Percentiles rank a stretch among this genome's conserved stretches.
Conservation (phyloP, 2,113 vertebrate species). For the Blennius ocellaris region DNA sequence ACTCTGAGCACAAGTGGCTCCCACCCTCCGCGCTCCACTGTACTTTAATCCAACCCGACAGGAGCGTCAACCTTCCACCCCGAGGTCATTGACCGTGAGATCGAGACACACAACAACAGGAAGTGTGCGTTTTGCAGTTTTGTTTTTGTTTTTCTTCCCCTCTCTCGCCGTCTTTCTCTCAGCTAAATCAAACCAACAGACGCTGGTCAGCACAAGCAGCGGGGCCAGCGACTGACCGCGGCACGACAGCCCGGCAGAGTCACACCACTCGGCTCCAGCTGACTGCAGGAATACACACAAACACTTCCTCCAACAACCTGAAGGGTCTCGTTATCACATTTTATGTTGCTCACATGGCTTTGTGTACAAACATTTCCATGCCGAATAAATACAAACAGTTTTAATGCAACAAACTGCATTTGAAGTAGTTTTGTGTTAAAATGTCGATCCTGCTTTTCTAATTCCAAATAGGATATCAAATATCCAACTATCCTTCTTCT, state of each 20-base stretch:
- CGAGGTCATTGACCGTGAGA: slow-evolving; percentile 54
- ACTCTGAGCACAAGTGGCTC: background rate
- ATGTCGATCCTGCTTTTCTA: no score
- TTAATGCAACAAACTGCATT: no score
- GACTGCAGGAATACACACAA: slow-evolving; percentile 1
- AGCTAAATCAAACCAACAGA: slow-evolving; percentile 50
- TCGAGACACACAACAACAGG: slow-evolving; percentile 63
- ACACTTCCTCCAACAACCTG: background rate
- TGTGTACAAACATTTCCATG: background rate
- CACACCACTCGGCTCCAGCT: slow-evolving; percentile 2
- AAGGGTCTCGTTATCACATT: slow-evolving; percentile 2
- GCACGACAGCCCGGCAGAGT: slow-evolving; percentile 13
- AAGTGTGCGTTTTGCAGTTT: slow-evolving; percentile 29
- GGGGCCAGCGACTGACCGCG: slow-evolving; percentile 6
- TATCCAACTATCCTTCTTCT: no score
- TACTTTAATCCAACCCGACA: slow-evolving; percentile 43
- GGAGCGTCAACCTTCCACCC: slow-evolving; percentile 42
- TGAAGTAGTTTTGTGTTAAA: no score
- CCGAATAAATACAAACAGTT: slow-evolving; percentile 34
- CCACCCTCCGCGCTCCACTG: background rate
- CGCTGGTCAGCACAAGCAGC: slow-evolving; percentile 23
- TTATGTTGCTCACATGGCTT: slow-evolving; percentile 1
- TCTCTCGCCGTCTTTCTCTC: no score
- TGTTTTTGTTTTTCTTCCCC: background rate
- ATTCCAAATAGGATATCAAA: no score